Base-by-base conservation (phyloP, 2,797 vertebrate genomes). In the Melanotaenia nigrans region DNA sequence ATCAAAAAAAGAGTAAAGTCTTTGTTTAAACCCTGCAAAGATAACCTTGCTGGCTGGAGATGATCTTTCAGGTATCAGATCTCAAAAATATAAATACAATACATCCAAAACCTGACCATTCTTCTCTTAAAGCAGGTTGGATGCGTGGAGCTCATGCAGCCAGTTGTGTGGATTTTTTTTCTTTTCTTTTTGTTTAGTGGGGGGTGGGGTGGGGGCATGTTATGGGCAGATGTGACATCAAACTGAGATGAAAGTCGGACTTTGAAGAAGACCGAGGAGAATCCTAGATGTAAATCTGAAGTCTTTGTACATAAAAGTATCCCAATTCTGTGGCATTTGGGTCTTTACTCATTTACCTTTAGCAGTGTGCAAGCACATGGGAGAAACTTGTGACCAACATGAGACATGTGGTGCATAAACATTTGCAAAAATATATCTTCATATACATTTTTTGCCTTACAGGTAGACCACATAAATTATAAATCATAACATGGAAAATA, bases 401-500 rank as follows among this genome's bases (percentile, higher is more conserved):
- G 60, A 74, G 68, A 73, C 77, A 61, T 33, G 78, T 80, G 78
- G 79, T 63, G 79, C 61, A 14, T 77, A 68, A 20, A 82, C 73
- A 61, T 85, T 56, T 91, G 90, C 87, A 93, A 93, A 93, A 93
- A 93, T 93, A 92, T 87, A 92, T 89, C 70, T 82, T 75, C 72
- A 70, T 81, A 69, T 81, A 32, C 79, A 18, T 22, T 56, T 65
- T 90, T 89, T 83, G 82, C 84, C 79, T 78, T 76, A 87, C 79
- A 87, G 87, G 80, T 75, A 59, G 68, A 90, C 79, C 80, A 87
- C 89, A 90, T 78, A 87, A 93, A 90, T 81, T 86, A 36, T 79
- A 86, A 88, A 90, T 89, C 62, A 54, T 36, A 30, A 88, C 74
- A 75, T 81, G 67, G 75, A 80, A 83, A 86, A 83, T 85, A 84